These are phyloP conservation scores for Sceliomorpha sp. DNA, from an alignment of 2,888 invertebrate species.

Conservation along the genomic window DNA sequence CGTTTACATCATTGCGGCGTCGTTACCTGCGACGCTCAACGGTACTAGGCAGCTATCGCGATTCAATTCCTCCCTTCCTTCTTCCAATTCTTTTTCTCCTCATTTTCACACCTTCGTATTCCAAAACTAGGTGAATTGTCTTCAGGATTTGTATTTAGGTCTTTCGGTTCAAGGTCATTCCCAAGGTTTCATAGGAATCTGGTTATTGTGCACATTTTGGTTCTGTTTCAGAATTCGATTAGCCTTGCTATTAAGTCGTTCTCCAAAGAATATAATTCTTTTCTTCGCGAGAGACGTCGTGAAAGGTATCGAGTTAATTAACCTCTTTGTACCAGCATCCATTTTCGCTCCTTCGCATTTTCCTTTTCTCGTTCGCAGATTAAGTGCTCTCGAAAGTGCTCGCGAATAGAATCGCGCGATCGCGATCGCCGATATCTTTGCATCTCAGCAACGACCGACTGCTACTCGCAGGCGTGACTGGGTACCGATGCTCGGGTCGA, in stretches of 20 bases:
- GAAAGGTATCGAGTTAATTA: conserved; percentile 53
- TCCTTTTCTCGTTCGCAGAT: conserved; percentile 43
- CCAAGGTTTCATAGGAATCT: too few species aligned
- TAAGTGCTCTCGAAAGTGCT: conserved; percentile 52
- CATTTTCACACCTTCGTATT: too few species aligned
- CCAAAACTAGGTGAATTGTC: too few species aligned
- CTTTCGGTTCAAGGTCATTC: too few species aligned
- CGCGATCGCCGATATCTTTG: conserved; percentile 44
- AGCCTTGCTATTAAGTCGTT: too few species aligned
- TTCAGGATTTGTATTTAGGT: too few species aligned
- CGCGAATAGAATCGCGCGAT: conserved; percentile 47
- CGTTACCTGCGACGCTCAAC: conserved; percentile 1
- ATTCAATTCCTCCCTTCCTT: too few species aligned
- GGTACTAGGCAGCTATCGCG: too few species aligned
- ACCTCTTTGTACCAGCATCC: conserved; percentile 48
- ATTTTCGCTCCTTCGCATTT: conserved; percentile 30
- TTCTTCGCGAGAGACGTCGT: conserved; percentile 33
- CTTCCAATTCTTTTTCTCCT: too few species aligned
- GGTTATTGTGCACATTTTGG: too few species aligned
- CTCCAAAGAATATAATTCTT: conserved; percentile 34
- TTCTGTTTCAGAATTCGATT: too few species aligned
- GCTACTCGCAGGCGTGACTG: conserved; percentile 53
- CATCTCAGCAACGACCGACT: conserved; percentile 46
- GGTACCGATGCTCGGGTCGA: conserved; percentile 45
- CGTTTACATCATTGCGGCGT: neutral